Conservation (phyloP, 2,797 vertebrate genomes). For the Taeniopygia guttata region DNA sequence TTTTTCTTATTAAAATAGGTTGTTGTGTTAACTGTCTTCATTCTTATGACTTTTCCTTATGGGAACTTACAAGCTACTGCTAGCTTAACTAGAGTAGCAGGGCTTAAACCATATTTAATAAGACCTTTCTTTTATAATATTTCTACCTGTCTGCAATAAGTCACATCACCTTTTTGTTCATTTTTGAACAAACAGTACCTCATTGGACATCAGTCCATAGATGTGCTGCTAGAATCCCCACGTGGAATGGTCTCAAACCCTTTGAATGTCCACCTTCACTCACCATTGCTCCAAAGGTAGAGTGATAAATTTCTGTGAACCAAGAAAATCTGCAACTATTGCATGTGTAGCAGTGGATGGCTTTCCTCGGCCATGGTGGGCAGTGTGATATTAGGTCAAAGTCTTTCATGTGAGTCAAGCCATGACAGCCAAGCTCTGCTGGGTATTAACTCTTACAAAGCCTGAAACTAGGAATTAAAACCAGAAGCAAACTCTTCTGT, state of each 20-base stretch:
- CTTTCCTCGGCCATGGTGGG: not conserved
- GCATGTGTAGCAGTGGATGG: not conserved
- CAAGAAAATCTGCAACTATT: not conserved
- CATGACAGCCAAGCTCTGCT: not conserved
- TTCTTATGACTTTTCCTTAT: not conserved
- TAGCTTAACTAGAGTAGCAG: not conserved
- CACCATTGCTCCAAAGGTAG: not conserved
- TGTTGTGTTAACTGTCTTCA: not conserved
- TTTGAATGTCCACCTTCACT: not conserved
- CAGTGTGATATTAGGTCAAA: not conserved
- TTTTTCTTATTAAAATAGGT: not conserved
- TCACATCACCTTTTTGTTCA: fast-evolving
- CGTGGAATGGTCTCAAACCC: not conserved
- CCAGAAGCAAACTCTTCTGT: not conserved
- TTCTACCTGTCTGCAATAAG: not conserved
- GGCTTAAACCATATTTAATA: not conserved
- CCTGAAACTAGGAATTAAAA: not conserved
- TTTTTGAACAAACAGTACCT: not conserved
- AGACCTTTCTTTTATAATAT: not conserved
- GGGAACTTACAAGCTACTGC: not conserved
- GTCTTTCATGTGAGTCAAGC: fast-evolving
- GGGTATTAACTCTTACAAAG: not conserved
- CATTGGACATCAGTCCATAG: not conserved
- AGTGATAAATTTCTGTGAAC: not conserved
- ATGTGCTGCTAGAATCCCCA: not conserved